Conservation (phyloP, 2,888 invertebrate genomes). For the Amphipoea oculea region DNA sequence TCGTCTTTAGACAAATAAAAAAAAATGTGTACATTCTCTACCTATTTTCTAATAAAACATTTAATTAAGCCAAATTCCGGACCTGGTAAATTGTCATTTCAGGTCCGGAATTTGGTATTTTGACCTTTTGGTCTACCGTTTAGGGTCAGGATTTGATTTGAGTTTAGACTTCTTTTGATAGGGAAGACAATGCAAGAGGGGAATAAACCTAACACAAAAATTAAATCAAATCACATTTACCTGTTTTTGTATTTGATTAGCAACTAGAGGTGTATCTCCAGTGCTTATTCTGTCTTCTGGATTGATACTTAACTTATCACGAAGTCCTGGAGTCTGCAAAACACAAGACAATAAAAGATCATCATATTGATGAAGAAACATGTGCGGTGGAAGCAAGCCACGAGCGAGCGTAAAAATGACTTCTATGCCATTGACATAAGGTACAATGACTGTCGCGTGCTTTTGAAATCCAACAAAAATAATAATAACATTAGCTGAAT, state of each 20-base stretch:
- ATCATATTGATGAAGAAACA: not conserved
- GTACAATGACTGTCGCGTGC: not conserved
- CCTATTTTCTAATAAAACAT: not conserved
- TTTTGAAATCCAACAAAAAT: not conserved
- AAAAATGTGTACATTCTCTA: not conserved
- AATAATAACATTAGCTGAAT: not conserved
- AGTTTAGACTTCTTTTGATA: not conserved
- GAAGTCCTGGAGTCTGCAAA: constrained; percentile 92
- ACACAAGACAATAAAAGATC: not conserved
- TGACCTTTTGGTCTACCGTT: no score
- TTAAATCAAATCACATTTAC: constrained; percentile 68
- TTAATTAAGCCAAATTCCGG: not conserved
- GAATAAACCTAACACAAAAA: no score
- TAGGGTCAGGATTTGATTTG: not conserved
- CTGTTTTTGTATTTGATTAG: constrained; percentile 93
- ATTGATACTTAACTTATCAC: constrained; percentile 99
- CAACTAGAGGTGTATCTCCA: constrained; percentile 93
- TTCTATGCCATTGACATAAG: not conserved
- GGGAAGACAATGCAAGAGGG: not conserved
- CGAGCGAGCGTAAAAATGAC: not conserved
- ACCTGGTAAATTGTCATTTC: no score
- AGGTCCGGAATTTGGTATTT: no score
- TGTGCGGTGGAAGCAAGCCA: not conserved
- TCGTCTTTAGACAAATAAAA: not conserved
- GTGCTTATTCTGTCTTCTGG: constrained; percentile 94